Evolutionary conservation across 1,140 invertebrate species (phyloP).

Genomic region (Ericerus pela): DNA sequence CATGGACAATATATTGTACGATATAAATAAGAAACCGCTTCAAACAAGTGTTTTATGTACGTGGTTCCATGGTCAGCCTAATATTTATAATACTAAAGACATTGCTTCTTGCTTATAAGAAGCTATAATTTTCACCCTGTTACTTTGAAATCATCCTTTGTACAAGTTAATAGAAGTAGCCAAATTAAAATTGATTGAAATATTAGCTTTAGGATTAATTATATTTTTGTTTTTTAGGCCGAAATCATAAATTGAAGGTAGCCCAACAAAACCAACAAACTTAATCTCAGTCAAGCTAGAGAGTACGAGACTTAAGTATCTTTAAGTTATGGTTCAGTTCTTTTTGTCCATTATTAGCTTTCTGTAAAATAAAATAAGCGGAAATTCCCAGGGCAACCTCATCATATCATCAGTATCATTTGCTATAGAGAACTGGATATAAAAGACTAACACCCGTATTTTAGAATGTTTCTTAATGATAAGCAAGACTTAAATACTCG

Average conservation of each 20-base stretch:
- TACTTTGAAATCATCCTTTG: constrained; percentile 73
- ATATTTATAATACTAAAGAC: constrained; percentile 86
- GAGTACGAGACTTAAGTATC: constrained; percentile 47
- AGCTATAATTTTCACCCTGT: constrained; percentile 65
- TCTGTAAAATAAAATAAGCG: no score
- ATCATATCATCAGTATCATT: no score
- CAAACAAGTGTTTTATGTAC: constrained; percentile 67
- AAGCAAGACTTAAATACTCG: no score
- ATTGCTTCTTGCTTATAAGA: constrained; percentile 88
- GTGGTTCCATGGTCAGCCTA: constrained; percentile 76
- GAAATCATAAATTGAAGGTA: constrained; percentile 47
- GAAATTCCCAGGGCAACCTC: no score
- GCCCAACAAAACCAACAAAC: constrained; percentile 49
- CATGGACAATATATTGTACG: constrained; percentile 71
- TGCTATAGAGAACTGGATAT: no score
- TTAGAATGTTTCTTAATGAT: no score
- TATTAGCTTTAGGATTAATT: neutral
- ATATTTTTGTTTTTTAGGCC: constrained; percentile 33
- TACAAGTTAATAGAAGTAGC: constrained; percentile 56
- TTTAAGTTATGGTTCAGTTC: constrained; percentile 35
- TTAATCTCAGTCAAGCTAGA: constrained; percentile 55
- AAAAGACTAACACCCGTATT: no score
- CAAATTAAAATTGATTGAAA: constrained; percentile 1
- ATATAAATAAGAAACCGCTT: constrained; percentile 69
- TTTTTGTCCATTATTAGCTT: neutral